Conservation (phyloP, 92 coral and sea anemone species). For the Zoanthus gigantus region DNA sequence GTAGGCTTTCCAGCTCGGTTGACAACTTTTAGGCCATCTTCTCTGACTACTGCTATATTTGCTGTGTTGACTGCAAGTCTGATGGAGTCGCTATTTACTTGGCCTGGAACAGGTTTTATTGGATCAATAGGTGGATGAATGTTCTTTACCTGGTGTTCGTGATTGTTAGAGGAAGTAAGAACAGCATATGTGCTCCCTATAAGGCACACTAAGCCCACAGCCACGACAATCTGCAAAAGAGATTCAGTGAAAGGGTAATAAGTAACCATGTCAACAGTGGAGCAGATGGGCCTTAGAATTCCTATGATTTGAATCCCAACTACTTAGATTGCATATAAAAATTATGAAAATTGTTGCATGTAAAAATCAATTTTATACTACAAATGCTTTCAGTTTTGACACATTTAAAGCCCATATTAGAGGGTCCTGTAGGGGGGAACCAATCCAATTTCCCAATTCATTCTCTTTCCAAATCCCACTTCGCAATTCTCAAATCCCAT, state of each 20-base stretch:
- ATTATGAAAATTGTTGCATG: no score
- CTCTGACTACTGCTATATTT: background rate
- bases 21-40: background rate
- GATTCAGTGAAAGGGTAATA: background rate
- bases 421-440: no score
- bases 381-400: no score
- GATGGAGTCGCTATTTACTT: background rate
- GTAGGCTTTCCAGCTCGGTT: background rate
- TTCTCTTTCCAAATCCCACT: no score
- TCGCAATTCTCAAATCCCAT: no score
- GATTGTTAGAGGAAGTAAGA: constrained; percentile 57
- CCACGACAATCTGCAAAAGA: constrained; percentile 51
- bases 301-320: no score
- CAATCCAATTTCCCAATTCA: no score
- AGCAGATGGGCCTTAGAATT: no score
- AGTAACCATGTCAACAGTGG: background rate
- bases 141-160: constrained; percentile 52
- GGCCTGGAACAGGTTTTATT: constrained; percentile 50
- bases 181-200: constrained; percentile 81
- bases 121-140: constrained; percentile 70
- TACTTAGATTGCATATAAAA: no score
- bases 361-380: no score
- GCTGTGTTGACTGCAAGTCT: background rate
- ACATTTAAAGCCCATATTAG: no score
- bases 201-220: constrained; percentile 73